phyloP scores from a whole-genome alignment of 2,113 vertebrate species.

The Daboia siamensis region DNA sequence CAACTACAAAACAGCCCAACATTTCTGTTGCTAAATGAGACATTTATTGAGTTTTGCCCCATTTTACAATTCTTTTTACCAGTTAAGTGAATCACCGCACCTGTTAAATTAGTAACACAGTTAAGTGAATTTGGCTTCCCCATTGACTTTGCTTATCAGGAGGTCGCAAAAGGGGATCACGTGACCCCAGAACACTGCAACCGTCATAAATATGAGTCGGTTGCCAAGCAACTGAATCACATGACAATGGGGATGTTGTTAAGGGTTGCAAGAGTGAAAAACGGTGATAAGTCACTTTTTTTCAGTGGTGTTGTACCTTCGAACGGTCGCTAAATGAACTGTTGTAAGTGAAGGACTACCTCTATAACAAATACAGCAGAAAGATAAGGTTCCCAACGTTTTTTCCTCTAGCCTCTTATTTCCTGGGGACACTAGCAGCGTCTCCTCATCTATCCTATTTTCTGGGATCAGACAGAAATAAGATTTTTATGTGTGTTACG shows the following conservation, averaged over 20 bases:
- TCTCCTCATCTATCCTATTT: not conserved
- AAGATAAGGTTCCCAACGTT: not conserved
- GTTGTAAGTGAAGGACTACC: not conserved
- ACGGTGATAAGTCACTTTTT: not conserved
- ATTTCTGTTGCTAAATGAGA: no score
- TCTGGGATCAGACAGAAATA: not conserved
- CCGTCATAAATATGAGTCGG: not conserved
- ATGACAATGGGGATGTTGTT: not conserved
- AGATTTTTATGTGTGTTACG: not conserved
- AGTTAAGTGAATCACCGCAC: not conserved
- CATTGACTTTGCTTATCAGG: not conserved
- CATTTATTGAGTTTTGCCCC: not conserved
- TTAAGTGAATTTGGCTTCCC: not conserved
- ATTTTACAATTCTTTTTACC: not conserved
- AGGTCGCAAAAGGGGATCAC: not conserved
- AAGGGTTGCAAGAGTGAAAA: not conserved
- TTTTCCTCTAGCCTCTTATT: not conserved
- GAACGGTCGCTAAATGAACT: not conserved
- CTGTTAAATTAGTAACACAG: no score
- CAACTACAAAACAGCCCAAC: no score
- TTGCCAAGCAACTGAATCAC: not conserved
- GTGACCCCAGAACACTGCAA: not conserved
- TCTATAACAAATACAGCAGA: not conserved
- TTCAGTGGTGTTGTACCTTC: not conserved
- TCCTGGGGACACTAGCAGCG: not conserved